phyloP scores from a whole-genome alignment of 2,797 vertebrate species.

The Schizothorax lantsangensis region DNA sequence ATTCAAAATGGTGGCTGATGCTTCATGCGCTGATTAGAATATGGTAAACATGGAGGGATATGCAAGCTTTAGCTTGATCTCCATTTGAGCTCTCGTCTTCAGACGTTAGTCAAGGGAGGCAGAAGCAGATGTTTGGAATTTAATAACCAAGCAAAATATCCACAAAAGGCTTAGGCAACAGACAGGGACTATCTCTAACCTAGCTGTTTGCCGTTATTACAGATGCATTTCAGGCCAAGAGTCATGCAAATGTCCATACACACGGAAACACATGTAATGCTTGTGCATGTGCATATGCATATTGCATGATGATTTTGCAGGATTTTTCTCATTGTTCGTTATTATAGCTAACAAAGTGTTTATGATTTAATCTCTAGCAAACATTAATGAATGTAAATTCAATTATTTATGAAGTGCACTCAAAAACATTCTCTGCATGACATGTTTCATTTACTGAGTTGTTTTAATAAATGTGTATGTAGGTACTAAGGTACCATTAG shows the following conservation, averaged over 20 bases:
- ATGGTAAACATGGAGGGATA: constrained; percentile 67
- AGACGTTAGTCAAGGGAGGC: constrained; percentile 73
- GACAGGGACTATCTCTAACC: constrained; percentile 57
- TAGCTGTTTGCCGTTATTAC: constrained; percentile 51
- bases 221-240: constrained; percentile 55
- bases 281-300: neutral
- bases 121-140: constrained; percentile 76
- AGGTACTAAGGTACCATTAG: neutral
- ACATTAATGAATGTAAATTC: neutral
- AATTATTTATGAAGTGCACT: neutral
- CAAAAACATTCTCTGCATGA: neutral
- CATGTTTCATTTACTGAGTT: neutral
- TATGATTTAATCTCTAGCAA: neutral
- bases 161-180: constrained; percentile 60
- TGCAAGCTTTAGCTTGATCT: constrained; percentile 72
- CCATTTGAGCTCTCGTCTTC: constrained; percentile 75
- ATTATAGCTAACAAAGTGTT: neutral
- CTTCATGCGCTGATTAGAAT: constrained; percentile 48
- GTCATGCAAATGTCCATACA: constrained; percentile 53
- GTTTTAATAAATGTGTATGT: neutral
- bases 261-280: constrained; percentile 1
- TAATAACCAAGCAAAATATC: constrained; percentile 73
- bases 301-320: neutral
- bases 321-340: neutral
- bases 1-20: constrained; percentile 68